phyloP scores from a whole-genome alignment of 2,888 invertebrate genomes.

The Pseudococcus jackbeardsleyi region DNA sequence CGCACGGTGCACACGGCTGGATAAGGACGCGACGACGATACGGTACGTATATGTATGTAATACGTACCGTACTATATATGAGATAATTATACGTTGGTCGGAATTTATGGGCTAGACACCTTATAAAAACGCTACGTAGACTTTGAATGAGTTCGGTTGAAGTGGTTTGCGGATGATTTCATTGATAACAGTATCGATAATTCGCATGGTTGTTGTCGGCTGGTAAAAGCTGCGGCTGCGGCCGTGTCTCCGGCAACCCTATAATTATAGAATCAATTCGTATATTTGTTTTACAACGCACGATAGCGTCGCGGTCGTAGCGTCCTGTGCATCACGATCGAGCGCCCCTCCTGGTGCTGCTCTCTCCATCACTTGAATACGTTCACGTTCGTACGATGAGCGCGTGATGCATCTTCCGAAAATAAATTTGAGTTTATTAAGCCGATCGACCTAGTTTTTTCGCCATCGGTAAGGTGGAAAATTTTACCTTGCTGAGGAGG shows the following conservation, averaged over 20 bases:
- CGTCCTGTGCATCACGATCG: slow-evolving; percentile 18
- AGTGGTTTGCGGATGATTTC: slow-evolving; percentile 41
- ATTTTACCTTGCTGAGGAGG: slow-evolving; percentile 22
- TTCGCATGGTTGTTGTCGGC: background rate
- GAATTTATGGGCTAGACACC: slow-evolving; percentile 47
- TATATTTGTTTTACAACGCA: slow-evolving; percentile 35
- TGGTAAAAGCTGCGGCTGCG: background rate
- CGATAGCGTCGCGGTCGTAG: background rate
- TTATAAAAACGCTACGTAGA: background rate
- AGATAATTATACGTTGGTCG: slow-evolving; percentile 37
- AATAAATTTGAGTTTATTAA: slow-evolving; percentile 20
- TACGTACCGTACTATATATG: background rate
- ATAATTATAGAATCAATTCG: slow-evolving; percentile 44
- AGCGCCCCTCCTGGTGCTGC: background rate
- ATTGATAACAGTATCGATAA: slow-evolving; percentile 41
- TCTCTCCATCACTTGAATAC: background rate
- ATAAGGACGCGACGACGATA: slow-evolving; percentile 13
- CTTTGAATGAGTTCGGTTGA: slow-evolving; percentile 25
- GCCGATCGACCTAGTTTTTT: slow-evolving; percentile 32
- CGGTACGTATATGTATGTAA: background rate
- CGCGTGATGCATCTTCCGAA: slow-evolving; percentile 36
- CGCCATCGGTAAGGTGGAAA: background rate
- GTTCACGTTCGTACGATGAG: slow-evolving; percentile 15
- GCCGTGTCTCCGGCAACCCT: slow-evolving; percentile 10
- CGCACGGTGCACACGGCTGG: background rate